These are phyloP conservation scores for Malacoctenus gilli DNA, from an alignment of 2,797 vertebrate species.

Conservation along the genomic window DNA sequence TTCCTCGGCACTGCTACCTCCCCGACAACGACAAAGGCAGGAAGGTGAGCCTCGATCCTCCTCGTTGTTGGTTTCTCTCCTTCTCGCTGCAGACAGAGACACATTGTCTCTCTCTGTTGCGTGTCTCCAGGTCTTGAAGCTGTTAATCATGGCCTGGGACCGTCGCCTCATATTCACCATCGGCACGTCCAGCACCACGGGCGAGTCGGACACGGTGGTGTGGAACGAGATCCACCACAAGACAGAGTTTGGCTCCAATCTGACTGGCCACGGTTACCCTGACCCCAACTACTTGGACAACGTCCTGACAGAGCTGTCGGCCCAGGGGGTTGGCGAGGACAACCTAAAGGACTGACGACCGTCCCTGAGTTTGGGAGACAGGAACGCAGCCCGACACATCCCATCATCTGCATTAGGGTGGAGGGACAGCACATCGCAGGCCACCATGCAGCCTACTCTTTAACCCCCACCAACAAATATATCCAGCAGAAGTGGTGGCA, in stretches of 20 bases:
- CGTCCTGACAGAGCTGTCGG: conserved; percentile 90
- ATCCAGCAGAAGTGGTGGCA: conserved; percentile 44
- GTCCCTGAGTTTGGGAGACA: conserved; percentile 23
- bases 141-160: conserved; percentile 94
- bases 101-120: neutral
- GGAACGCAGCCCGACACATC: conserved; percentile 35
- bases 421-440: conserved; percentile 48
- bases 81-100: too few relatives aligned
- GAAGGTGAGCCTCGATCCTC: conserved; percentile 83
- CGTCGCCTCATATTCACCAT: conserved; percentile 96
- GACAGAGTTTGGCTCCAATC: conserved; percentile 96
- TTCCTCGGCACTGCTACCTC: conserved; percentile 96
- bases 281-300: conserved; percentile 97
- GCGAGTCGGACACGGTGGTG: conserved; percentile 93
- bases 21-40: conserved; percentile 94
- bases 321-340: conserved; percentile 91
- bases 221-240: conserved; percentile 99
- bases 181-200: conserved; percentile 95
- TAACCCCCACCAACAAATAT: conserved; percentile 39
- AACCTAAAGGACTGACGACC: conserved; percentile 88
- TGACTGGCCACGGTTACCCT: conserved; percentile 95
- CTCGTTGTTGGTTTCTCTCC: too few relatives aligned
- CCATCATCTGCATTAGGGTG: conserved; percentile 21
- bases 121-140: conserved; percentile 85
- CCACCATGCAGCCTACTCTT: conserved; percentile 45